These are phyloP conservation scores for Cyclura pinguis DNA, from an alignment of 2,797 vertebrate species.

Conservation along the genomic window DNA sequence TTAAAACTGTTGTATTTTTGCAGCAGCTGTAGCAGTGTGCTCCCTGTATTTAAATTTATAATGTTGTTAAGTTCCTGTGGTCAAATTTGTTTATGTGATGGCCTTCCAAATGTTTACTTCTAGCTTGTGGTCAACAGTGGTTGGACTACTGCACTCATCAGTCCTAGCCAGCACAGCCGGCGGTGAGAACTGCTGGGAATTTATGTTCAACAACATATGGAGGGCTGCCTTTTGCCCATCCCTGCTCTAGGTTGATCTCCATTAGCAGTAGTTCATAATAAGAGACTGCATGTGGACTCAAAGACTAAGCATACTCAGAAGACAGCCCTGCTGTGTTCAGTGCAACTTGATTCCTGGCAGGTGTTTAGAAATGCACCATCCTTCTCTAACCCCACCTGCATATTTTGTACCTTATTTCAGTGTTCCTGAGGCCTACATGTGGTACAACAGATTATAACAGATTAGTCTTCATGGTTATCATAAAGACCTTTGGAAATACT, in stretches of 20 bases:
- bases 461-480: slow-evolving; percentile 49
- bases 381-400: slow-evolving; percentile 62
- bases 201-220: no score
- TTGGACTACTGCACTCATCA: no score
- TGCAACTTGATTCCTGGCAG: not conserved
- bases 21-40: no score
- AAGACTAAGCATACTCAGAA: not conserved
- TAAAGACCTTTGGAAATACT: slow-evolving; percentile 51
- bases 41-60: no score
- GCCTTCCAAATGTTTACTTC: not conserved
- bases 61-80: not conserved
- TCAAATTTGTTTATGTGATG: not conserved
- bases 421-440: slow-evolving; percentile 66
- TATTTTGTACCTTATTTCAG: slow-evolving; percentile 68
- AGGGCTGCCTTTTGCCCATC: no score
- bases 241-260: not conserved
- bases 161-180: no score
- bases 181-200: no score
- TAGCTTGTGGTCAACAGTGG: not conserved
- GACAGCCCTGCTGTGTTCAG: not conserved
- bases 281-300: not conserved
- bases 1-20: no score
- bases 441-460: slow-evolving; percentile 64
- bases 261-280: not conserved
- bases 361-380: slow-evolving; percentile 1